phyloP scores from a whole-genome alignment of 2,888 invertebrate species.

The Calameuta filiformis region DNA sequence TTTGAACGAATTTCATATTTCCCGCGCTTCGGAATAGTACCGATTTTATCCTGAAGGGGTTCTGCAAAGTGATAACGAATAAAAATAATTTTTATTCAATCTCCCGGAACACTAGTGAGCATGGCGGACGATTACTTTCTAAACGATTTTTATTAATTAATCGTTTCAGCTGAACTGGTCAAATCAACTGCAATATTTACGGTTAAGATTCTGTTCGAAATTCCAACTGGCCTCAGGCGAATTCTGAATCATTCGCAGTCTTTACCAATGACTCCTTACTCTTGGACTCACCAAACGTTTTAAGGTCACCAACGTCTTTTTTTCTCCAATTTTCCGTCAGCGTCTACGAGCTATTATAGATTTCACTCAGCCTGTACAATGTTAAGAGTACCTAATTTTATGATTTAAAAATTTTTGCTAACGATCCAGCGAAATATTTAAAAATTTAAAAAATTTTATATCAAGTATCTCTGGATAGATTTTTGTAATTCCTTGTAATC shows the following conservation, averaged over 20 bases:
- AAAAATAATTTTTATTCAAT: background rate
- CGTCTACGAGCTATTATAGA: too few species aligned
- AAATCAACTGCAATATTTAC: background rate
- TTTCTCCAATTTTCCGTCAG: background rate
- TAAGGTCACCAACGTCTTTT: background rate
- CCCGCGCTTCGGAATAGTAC: background rate
- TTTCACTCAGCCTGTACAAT: too few species aligned
- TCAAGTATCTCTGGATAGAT: too few species aligned
- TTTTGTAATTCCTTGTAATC: too few species aligned
- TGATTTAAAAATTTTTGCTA: too few species aligned
- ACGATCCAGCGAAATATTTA: too few species aligned
- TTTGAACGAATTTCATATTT: background rate
- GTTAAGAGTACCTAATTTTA: too few species aligned
- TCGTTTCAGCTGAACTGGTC: background rate
- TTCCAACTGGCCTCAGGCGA: background rate
- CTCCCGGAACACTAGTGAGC: background rate
- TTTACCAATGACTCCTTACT: background rate
- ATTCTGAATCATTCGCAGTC: background rate
- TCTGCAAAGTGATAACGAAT: background rate
- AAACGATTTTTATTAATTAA: background rate
- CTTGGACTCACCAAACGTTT: background rate
- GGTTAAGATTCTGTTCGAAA: background rate
- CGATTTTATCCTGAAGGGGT: background rate
- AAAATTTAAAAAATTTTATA: too few species aligned
- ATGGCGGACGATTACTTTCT: background rate